Conservation (phyloP, 2,113 vertebrate species). For the Glaucomys volans region DNA sequence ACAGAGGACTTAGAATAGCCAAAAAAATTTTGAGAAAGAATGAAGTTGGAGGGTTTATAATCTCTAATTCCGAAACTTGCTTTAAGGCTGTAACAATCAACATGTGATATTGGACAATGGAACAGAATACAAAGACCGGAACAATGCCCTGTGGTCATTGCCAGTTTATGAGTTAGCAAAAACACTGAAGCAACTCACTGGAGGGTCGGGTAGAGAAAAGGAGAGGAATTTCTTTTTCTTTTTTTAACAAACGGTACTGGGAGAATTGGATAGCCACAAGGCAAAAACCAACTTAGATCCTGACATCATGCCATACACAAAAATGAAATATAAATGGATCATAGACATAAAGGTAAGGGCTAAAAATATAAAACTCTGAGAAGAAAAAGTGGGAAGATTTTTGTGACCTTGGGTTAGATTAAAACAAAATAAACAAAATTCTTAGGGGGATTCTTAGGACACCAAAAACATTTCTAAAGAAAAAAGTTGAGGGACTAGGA, state of each 20-base stretch:
- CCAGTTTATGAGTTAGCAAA: constrained; percentile 36
- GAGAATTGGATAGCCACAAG: background rate
- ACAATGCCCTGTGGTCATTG: background rate
- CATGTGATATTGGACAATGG: background rate
- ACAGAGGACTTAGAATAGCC: background rate
- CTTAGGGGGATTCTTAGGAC: background rate
- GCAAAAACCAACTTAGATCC: background rate
- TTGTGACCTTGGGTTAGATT: background rate
- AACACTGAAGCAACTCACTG: background rate
- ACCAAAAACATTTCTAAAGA: background rate
- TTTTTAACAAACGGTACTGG: background rate
- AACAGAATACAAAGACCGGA: background rate
- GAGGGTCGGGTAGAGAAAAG: background rate
- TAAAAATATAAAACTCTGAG: background rate
- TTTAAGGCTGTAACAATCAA: background rate
- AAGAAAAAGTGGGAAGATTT: background rate
- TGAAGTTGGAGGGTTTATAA: background rate
- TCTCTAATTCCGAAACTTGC: background rate
- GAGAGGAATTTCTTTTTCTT: background rate
- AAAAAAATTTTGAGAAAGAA: constrained; percentile 21
- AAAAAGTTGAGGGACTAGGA: background rate
- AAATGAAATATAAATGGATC: background rate
- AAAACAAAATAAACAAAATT: background rate
- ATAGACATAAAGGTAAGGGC: background rate
- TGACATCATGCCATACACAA: background rate